Evolutionary conservation across 2,113 vertebrate genomes (phyloP).

Genomic region (Nothoprocta pentlandii): DNA sequence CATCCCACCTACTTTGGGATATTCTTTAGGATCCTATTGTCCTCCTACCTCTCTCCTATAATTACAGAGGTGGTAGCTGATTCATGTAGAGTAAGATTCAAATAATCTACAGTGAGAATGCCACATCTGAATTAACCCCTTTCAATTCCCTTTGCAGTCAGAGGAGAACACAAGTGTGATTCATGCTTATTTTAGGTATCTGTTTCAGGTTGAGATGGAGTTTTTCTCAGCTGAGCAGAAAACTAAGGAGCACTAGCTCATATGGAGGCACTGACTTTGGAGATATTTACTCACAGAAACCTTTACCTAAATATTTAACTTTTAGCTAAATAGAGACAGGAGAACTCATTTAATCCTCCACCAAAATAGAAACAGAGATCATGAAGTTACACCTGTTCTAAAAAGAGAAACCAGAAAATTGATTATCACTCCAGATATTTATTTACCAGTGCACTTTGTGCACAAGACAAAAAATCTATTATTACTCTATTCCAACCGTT

Average conservation of each 20-base stretch:
- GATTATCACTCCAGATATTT: neutral
- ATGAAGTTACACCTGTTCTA: neutral
- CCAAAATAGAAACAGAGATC: neutral
- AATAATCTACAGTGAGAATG: neutral
- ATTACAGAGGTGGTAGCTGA: neutral
- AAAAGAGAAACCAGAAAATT: neutral
- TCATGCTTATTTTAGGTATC: neutral
- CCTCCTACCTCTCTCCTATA: neutral
- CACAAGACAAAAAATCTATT: fast-evolving
- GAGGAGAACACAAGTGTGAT: neutral
- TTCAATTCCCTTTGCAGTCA: neutral
- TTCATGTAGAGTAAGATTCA: neutral
- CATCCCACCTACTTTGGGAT: neutral
- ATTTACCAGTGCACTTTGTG: neutral
- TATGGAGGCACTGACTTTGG: neutral
- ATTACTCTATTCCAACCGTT: neutral
- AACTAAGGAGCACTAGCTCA: neutral
- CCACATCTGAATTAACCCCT: neutral
- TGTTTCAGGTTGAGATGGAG: neutral
- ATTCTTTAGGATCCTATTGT: neutral
- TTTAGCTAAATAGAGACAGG: neutral
- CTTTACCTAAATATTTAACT: neutral
- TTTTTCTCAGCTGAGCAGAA: neutral
- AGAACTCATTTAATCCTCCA: neutral
- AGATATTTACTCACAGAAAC: neutral